phyloP scores from a whole-genome alignment of 2,888 invertebrate genomes.

The Diploptera punctata region DNA sequence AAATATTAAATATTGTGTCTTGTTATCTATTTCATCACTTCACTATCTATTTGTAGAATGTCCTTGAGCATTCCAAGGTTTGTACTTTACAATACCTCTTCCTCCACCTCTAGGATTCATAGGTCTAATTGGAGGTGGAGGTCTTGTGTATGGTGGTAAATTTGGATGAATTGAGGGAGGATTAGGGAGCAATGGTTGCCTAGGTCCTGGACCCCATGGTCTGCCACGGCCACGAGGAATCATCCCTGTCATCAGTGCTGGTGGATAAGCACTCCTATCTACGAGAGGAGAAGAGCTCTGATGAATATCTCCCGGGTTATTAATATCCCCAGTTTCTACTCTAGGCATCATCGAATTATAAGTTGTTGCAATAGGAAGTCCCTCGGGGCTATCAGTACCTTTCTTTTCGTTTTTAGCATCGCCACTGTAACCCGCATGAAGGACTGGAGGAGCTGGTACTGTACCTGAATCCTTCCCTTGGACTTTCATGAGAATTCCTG shows the following conservation, averaged over 20 bases:
- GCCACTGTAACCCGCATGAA: slow-evolving; percentile 24
- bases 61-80: slow-evolving; percentile 28
- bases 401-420: slow-evolving; percentile 18
- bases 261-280: slow-evolving; percentile 24
- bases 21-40: neutral
- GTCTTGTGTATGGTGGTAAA: slow-evolving; percentile 7
- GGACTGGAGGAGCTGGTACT: slow-evolving; percentile 20
- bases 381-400: slow-evolving; percentile 17
- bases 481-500: slow-evolving; percentile 34
- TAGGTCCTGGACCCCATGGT: slow-evolving; percentile 11
- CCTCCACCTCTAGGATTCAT: slow-evolving; percentile 20
- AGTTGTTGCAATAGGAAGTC: slow-evolving; percentile 29
- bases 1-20: neutral
- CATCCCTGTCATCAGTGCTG: slow-evolving; percentile 18
- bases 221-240: slow-evolving; percentile 20
- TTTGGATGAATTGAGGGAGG: neutral
- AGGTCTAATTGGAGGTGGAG: slow-evolving; percentile 14
- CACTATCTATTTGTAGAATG: slow-evolving; percentile 32
- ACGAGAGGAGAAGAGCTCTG: neutral
- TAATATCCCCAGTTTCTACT: neutral
- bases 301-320: slow-evolving; percentile 8
- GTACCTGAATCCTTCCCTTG: slow-evolving; percentile 31
- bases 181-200: slow-evolving; percentile 1
- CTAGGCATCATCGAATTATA: slow-evolving; percentile 12
- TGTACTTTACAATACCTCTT: slow-evolving; percentile 14